Evolutionary conservation across 2,113 vertebrate species (phyloP).

Genomic region (Anas platyrhynchos): DNA sequence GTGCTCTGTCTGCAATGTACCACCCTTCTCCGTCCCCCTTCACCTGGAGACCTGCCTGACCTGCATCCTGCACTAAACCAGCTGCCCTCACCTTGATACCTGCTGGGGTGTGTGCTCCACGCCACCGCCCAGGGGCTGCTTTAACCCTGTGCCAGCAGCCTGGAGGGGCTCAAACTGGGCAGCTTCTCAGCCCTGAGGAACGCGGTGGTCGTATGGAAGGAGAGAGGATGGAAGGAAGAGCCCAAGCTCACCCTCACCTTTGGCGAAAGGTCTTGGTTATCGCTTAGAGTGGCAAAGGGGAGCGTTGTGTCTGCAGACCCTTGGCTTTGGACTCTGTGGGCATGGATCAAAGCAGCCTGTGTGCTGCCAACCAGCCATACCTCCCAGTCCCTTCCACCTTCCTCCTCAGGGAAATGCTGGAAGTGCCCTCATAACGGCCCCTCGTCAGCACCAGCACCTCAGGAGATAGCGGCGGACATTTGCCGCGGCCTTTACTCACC

Average conservation of each 20-base stretch:
- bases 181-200: not conserved
- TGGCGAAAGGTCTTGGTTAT: not conserved
- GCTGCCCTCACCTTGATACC: not conserved
- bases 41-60: not conserved
- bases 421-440: rapidly evolving
- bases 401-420: rapidly evolving
- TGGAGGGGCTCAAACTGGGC: not conserved
- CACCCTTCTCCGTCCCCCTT: not conserved
- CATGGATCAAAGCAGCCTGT: not conserved
- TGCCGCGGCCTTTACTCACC: slow-evolving; percentile 72
- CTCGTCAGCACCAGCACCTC: not conserved
- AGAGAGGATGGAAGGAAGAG: not conserved
- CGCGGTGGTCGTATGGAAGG: not conserved
- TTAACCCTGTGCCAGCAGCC: not conserved
- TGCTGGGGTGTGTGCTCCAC: rapidly evolving
- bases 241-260: not conserved
- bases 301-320: not conserved
- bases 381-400: not conserved
- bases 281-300: not conserved
- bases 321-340: not conserved
- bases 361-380: not conserved
- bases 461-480: not conserved
- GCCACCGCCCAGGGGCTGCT: not conserved
- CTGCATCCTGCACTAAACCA: not conserved
- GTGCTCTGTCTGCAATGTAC: rapidly evolving